Base-by-base conservation (phyloP, 2,888 invertebrate genomes). In the Scaptomyza cyrtandrae region DNA sequence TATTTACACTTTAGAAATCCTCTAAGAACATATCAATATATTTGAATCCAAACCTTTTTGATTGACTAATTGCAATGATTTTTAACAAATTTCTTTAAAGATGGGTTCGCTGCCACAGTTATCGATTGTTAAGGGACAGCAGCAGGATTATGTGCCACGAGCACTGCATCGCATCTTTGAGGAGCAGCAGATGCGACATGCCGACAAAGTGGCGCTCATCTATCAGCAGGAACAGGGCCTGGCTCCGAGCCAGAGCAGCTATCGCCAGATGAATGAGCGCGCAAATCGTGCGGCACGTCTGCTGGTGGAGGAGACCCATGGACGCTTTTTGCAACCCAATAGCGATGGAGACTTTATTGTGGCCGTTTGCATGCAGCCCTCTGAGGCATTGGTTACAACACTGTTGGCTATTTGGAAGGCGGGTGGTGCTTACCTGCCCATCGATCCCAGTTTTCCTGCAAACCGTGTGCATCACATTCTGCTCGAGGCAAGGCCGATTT, bases 351-450 rank as follows among this genome's bases (percentile, higher is more conserved):
- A 96, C 89, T 95, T 92, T 80, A 94, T 97, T 11, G 93, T 97
- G 0, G 96, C 96, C 0, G 95, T 97, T 0, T 96, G 96, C 87
- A 95, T 97, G 95, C 94, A 94, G 73, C 97, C 97, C 0, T 94
- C 95, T 3, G 95, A 96, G 82, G 93, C 93, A 39, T 90, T 96
- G 61, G 93, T 97, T 9, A 93, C 94, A 33, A 92, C 95, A 0
- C 91, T 98, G 19, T 91, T 97, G 68, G 95, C 96, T 0, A 94
- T 95, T 54, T 95, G 96, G 94, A 97, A 97, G 92, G 93, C 95
- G 0, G 97, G 97, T 0, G 96, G 96, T 14, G 96, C 97, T 0
- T 98, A 98, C 92, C 93, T 97, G 56, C 97, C 98, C 0, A 93
- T 98, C 82, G 97, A 97, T 89, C 94, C 95, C 0, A 94, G 93